Percentiles rank a stretch among this genome's conserved stretches.
phyloP scores from a whole-genome alignment of 1,140 invertebrate species.

The Papilio xuthus region DNA sequence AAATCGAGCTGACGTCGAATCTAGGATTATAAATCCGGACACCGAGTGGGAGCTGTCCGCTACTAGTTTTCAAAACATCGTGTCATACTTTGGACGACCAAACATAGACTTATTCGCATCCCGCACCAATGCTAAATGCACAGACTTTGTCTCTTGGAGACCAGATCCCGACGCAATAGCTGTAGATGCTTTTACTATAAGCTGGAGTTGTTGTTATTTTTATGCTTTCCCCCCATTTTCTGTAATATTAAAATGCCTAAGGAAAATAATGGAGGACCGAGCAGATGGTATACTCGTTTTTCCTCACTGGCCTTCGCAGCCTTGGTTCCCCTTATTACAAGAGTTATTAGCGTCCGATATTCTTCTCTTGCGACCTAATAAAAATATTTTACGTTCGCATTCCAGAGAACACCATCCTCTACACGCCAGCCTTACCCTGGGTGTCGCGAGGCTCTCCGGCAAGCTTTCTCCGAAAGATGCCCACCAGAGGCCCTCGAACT shows the following conservation, averaged over 20 bases:
- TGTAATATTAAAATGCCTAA: slow-evolving; percentile 42
- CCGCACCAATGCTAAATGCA: slow-evolving; percentile 44
- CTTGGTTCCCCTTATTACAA: slow-evolving; percentile 53
- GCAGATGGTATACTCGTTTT: slow-evolving; percentile 41
- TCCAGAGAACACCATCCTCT: slow-evolving; percentile 42
- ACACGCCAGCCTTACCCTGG: slow-evolving; percentile 46
- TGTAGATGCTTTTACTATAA: slow-evolving; percentile 48
- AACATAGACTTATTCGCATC: slow-evolving; percentile 51
- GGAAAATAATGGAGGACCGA: slow-evolving; percentile 37
- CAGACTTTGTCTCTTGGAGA: slow-evolving; percentile 42
- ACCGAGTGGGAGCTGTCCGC: slow-evolving; percentile 46
- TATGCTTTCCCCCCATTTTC: slow-evolving; percentile 51
- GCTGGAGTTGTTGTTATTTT: slow-evolving; percentile 42
- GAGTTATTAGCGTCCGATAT: slow-evolving; percentile 43
- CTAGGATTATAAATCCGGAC: slow-evolving; percentile 47
- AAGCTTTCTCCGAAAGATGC: slow-evolving; percentile 39
- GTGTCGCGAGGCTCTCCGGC: slow-evolving; percentile 51
- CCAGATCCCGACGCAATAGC: slow-evolving; percentile 43
- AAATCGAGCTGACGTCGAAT: slow-evolving; percentile 50
- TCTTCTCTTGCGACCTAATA: slow-evolving; percentile 44
- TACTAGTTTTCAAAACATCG: slow-evolving; percentile 35
- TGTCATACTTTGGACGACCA: slow-evolving; percentile 40
- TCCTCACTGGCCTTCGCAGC: slow-evolving; percentile 41
- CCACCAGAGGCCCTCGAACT: slow-evolving; percentile 42
- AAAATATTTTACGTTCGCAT: slow-evolving; percentile 39